Conservation (phyloP, 2,113 vertebrate species). For the Tilapia sparmanii region DNA sequence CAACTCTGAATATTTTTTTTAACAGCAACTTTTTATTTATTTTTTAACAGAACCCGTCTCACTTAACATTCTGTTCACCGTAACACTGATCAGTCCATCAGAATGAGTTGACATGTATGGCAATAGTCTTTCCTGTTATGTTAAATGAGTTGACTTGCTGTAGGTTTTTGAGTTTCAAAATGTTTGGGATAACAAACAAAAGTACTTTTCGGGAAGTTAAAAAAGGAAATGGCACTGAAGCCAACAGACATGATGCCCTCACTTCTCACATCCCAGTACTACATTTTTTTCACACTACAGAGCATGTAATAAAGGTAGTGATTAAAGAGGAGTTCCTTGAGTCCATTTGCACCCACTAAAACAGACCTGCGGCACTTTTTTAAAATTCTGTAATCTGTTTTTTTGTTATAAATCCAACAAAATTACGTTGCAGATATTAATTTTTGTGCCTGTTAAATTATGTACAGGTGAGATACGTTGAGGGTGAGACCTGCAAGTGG, state of each 20-base stretch:
- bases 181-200: background rate
- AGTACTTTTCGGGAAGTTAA: background rate
- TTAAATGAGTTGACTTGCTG: background rate
- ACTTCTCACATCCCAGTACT: conserved; percentile 38
- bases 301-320: conserved; percentile 9
- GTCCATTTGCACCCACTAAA: background rate
- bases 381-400: no score
- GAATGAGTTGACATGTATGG: background rate
- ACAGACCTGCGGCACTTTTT: no score
- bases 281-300: conserved; percentile 13
- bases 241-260: conserved; percentile 41
- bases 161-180: background rate
- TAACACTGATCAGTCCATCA: background rate
- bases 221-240: background rate
- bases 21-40: background rate
- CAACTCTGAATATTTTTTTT: background rate
- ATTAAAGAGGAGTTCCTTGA: conserved; percentile 20
- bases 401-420: no score
- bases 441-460: no score
- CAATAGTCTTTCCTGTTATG: background rate
- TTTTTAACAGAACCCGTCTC: background rate
- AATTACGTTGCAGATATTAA: no score
- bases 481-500: no score
- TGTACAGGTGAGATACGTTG: no score
- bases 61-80: background rate